phyloP scores from a whole-genome alignment of 2,888 invertebrate species.

The Tridacna gigas region DNA sequence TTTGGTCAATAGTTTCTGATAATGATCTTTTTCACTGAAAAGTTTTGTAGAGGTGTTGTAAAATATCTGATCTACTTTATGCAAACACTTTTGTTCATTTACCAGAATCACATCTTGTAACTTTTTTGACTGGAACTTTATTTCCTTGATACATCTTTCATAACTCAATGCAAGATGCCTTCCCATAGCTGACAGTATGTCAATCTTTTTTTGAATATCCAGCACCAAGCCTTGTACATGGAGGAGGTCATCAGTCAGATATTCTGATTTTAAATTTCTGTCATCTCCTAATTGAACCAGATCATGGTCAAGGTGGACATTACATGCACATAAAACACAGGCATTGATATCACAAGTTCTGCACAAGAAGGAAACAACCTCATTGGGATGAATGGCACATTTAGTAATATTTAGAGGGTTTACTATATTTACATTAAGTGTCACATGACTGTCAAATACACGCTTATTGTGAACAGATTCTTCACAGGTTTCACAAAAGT shows the following conservation, averaged over 20 bases:
- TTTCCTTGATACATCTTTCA: not conserved
- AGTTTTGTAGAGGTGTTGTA: not conserved
- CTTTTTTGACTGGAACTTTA: not conserved
- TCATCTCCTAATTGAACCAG: conserved; percentile 20
- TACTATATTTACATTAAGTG: not conserved
- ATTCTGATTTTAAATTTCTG: not conserved
- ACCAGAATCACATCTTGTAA: conserved; percentile 11
- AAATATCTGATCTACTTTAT: not conserved
- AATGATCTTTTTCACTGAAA: conserved; percentile 3
- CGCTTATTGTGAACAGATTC: conserved; percentile 34
- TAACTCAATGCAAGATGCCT: not conserved
- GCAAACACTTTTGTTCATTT: conserved; percentile 17
- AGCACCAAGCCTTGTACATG: not conserved
- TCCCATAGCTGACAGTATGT: not conserved
- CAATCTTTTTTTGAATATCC: not conserved
- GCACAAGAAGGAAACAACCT: conserved; percentile 54
- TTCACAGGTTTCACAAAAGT: conserved; percentile 55
- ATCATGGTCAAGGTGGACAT: conserved; percentile 50
- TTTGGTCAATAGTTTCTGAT: not conserved
- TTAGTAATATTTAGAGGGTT: not conserved
- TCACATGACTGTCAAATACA: conserved; percentile 53
- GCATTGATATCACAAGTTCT: conserved; percentile 48
- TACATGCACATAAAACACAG: conserved; percentile 60
- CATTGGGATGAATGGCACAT: conserved; percentile 52
- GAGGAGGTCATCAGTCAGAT: not conserved